Base-by-base conservation (phyloP, 2,113 vertebrate species). In the Vireo altiloquus region DNA sequence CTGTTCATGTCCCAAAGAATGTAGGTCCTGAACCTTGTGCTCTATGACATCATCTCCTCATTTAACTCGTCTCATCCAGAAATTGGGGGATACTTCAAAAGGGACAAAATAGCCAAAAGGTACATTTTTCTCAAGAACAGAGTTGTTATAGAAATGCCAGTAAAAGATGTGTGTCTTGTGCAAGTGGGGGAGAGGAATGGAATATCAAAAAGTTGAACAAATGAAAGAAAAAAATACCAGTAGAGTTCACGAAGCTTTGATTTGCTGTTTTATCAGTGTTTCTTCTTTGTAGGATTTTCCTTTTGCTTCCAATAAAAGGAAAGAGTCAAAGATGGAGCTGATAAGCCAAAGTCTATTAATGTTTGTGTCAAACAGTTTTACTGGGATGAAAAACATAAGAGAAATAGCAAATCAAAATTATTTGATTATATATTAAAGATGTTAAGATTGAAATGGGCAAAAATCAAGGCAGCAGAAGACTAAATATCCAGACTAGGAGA, bases 41-140 rank as follows among this genome's bases (percentile, higher is more conserved):
- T 79, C 40, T 7, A 0, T 35, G n/a, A 20, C 4, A 1, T 87
- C 57, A 52, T 52, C 11, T 77, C 33, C 44, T 22, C 4, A 2
- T 78, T 95, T 59, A 64, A 30, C 23, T 75, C 35, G 21, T 13
- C 42, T 44, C 12, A 30, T 42, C 52, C 23, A 15, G 64, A 57
- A 69, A 68, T 3, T 35, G 35, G 21, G 24, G 24, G 21, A 14
- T 70, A 9, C 56, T 74, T 87, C 35, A 33, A 75, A 77, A 47
- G 25, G 13, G 10, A 59, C 40, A 46, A 84, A 63, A 22, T 8
- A 56, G 7, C 6, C 47, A 85, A 93, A 92, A 70, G 13, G 31
- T 31, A 8, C 5, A 5, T 85, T 94, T 92, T 66, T 68, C 56
- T 89, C 28, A 21, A 60, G 66, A 82, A 42, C 27, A 31, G 8